Percentiles rank a stretch among this genome's conserved stretches.
phyloP scores from a whole-genome alignment of 2,113 vertebrate species.

The Antechinus stuartii region DNA sequence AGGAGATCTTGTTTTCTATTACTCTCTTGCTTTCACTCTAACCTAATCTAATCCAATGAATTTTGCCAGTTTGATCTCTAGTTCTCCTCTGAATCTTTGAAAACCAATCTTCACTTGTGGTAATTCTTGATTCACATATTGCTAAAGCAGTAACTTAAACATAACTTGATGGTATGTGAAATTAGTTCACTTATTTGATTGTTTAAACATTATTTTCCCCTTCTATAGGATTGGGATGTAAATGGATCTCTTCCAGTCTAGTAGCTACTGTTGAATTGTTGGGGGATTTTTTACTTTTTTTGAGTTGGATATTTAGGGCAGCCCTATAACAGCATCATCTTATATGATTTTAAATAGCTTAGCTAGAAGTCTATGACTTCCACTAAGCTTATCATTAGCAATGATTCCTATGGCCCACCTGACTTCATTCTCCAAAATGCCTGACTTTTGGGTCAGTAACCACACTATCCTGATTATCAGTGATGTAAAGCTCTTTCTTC shows the following conservation, averaged over 20 bases:
- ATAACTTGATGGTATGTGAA: not conserved
- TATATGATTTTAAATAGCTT: not conserved
- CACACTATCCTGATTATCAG: not conserved
- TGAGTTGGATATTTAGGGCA: not conserved
- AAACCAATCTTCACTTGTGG: not conserved
- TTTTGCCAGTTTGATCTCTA: not conserved
- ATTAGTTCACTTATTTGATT: not conserved
- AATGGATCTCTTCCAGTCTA: not conserved
- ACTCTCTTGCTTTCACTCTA: not conserved
- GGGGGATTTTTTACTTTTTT: not conserved
- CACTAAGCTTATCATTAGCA: not conserved
- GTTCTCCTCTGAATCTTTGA: not conserved
- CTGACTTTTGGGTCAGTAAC: not conserved
- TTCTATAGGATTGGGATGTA: not conserved
- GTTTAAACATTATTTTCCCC: not conserved
- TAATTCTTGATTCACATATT: not conserved
- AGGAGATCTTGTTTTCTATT: not conserved
- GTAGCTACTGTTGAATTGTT: not conserved
- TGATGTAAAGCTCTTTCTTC: not conserved
- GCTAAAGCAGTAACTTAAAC: not conserved
- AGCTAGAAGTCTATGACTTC: not conserved
- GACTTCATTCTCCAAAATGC: not conserved
- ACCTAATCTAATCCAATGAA: not conserved
- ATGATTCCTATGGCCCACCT: not conserved
- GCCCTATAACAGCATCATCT: not conserved